Evolutionary conservation across 2,113 vertebrate species (phyloP).

Genomic region (Sorex fumeus): DNA sequence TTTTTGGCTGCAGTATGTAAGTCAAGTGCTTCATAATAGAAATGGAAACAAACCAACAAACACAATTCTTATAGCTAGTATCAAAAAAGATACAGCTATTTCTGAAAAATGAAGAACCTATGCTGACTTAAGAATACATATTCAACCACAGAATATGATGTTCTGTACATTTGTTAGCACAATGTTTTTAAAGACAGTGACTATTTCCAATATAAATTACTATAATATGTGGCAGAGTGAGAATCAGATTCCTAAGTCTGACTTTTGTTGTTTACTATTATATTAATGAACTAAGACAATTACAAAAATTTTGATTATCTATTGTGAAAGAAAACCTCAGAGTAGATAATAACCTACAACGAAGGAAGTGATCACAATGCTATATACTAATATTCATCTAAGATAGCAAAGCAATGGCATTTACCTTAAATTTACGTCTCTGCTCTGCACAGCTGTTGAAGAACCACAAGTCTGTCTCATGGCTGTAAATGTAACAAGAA

Average conservation of each 20-base stretch:
- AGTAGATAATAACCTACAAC: slow-evolving; percentile 62
- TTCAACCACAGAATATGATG: slow-evolving; percentile 4
- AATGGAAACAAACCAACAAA: slow-evolving; percentile 38
- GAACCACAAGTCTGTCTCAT: slow-evolving; percentile 76
- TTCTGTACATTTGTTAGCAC: neutral
- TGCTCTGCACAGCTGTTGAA: slow-evolving; percentile 79
- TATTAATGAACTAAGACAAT: slow-evolving; percentile 39
- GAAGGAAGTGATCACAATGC: slow-evolving; percentile 72
- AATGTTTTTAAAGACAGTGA: neutral
- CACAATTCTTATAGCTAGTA: slow-evolving; percentile 64
- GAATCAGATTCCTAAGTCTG: neutral
- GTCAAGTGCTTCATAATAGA: slow-evolving; percentile 54
- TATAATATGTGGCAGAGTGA: slow-evolving; percentile 32
- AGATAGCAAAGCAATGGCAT: slow-evolving; percentile 81
- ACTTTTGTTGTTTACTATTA: slow-evolving; percentile 41
- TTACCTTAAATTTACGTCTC: slow-evolving; percentile 85
- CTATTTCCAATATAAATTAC: neutral
- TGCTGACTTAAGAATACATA: slow-evolving; percentile 9
- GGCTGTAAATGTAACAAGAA: slow-evolving; percentile 82
- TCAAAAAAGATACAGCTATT: slow-evolving; percentile 57
- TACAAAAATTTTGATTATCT: slow-evolving; percentile 49
- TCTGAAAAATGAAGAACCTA: neutral
- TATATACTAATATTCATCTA: slow-evolving; percentile 67
- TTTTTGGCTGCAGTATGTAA: slow-evolving; percentile 77
- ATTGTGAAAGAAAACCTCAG: slow-evolving; percentile 53